phyloP scores from a whole-genome alignment of 2,888 invertebrate genomes.

The Drosophila macrospina region DNA sequence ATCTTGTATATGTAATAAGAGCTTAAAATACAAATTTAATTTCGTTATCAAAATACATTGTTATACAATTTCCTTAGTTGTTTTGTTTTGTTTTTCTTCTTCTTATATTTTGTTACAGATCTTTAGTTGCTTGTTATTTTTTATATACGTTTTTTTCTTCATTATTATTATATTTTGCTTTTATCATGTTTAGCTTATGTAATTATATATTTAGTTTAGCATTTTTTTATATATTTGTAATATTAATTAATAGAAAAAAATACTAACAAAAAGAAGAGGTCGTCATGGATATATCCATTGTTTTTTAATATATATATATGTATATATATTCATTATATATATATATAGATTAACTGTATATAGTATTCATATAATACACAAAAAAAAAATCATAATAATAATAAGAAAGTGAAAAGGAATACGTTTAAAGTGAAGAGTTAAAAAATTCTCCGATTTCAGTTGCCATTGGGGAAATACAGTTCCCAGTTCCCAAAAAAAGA shows the following conservation, averaged over 20 bases:
- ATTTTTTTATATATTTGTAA: constrained; percentile 58
- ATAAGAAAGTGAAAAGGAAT: background rate
- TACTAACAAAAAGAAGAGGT: constrained; percentile 78
- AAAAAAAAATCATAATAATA: constrained; percentile 13
- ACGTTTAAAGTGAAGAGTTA: background rate
- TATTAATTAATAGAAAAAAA: constrained; percentile 77
- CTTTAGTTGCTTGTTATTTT: constrained; percentile 51
- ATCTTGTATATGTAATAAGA: constrained; percentile 73
- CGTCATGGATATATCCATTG: constrained; percentile 65
- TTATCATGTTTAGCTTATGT: constrained; percentile 45
- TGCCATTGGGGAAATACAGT: background rate
- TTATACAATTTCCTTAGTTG: constrained; percentile 78
- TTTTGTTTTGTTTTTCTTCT: no score
- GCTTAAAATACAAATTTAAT: constrained; percentile 78
- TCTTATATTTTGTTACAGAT: constrained; percentile 54
- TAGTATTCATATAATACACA: constrained; percentile 51
- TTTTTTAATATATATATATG: constrained; percentile 26
- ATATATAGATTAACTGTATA: constrained; percentile 23
- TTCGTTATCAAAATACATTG: constrained; percentile 80
- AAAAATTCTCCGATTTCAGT: background rate
- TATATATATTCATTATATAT: constrained; percentile 15
- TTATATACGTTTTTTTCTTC: constrained; percentile 24
- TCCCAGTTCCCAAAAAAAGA: background rate
- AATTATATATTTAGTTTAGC: constrained; percentile 58
- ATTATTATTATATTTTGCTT: constrained; percentile 35